These are phyloP conservation scores for Pan troglodytes DNA, from an alignment of 2,113 vertebrate genomes.

Conservation along the genomic window NHGRI_mPanTro3-v2.1_pri NC_072402.2:81877501-81878000, in stretches of 20 bases:
- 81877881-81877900: neutral
- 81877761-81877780: neutral
- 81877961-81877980: neutral
- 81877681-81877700: neutral
- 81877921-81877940: neutral
- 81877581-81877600: neutral
- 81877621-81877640: neutral
- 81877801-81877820: neutral
- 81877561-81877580: neutral
- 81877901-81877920: neutral
- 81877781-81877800: neutral
- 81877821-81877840: neutral
- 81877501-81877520: neutral
- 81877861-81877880: neutral
- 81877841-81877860: neutral
- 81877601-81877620: neutral
- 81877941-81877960: neutral
- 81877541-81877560: constrained; percentile 3
- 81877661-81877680: neutral
- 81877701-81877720: neutral
- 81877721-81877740: constrained; percentile 9
- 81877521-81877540: neutral
- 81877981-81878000: constrained; percentile 13
- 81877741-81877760: neutral
- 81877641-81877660: neutral